Evolutionary conservation across 2,113 vertebrate genomes (phyloP).

Genomic region (Poeciliopsis turrubarensis): DNA sequence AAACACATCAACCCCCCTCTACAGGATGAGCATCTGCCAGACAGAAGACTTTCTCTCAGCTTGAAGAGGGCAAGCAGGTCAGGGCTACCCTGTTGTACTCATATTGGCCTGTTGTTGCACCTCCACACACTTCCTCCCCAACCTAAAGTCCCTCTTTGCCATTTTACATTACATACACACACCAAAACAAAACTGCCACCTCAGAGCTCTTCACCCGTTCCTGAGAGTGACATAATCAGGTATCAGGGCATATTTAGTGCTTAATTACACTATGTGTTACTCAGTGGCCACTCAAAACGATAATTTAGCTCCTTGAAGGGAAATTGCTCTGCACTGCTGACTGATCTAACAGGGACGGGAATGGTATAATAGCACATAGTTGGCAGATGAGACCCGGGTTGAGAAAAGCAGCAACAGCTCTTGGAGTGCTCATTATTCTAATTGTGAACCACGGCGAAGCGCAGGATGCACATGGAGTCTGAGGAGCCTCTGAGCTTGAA

Average conservation of each 20-base stretch:
- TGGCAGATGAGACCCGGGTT: constrained; percentile 69
- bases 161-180: constrained; percentile 35
- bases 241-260: constrained; percentile 77
- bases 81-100: constrained; percentile 60
- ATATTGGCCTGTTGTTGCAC: constrained; percentile 54
- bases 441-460: constrained; percentile 62
- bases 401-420: constrained; percentile 65
- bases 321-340: constrained; percentile 72
- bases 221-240: constrained; percentile 77
- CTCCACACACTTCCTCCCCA: constrained; percentile 45
- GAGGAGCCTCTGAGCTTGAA: constrained; percentile 55
- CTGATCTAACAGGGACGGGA: constrained; percentile 73
- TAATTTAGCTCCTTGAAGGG: constrained; percentile 79
- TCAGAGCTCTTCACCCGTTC: constrained; percentile 45
- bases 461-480: constrained; percentile 42
- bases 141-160: constrained; percentile 29
- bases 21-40: constrained; percentile 63
- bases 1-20: constrained; percentile 58
- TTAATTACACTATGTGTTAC: constrained; percentile 80
- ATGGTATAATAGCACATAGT: constrained; percentile 68
- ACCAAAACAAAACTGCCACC: constrained; percentile 19
- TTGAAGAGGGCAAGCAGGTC: constrained; percentile 73
- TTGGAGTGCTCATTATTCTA: constrained; percentile 73
- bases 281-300: constrained; percentile 77
- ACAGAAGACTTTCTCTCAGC: constrained; percentile 66